Evolutionary conservation across 2,888 invertebrate species (phyloP).

Genomic region (Galerucella calmariensis): DNA sequence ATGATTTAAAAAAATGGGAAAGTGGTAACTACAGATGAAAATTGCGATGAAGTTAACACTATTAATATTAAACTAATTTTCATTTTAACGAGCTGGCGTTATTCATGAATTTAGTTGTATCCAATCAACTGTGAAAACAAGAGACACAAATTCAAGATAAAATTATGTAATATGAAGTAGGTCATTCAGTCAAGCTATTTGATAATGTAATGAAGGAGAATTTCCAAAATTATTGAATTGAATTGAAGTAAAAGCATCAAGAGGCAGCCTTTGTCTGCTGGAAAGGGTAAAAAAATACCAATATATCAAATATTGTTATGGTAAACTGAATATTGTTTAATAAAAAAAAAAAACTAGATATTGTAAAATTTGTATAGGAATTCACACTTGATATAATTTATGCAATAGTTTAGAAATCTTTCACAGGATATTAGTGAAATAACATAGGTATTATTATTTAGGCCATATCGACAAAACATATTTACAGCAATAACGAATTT

Average conservation of each 20-base stretch:
- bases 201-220: neutral
- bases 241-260: too few species aligned
- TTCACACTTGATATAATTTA: neutral
- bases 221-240: neutral
- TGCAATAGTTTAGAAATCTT: neutral
- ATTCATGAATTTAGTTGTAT: neutral
- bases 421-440: conserved; percentile 13
- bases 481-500: conserved; percentile 8
- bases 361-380: too few species aligned
- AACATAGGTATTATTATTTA: neutral
- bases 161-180: conserved; percentile 3
- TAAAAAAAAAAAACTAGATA: too few species aligned
- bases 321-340: too few species aligned
- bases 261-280: too few species aligned
- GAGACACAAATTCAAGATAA: neutral
- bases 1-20: too few species aligned
- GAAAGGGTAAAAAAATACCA: too few species aligned
- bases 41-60: too few species aligned
- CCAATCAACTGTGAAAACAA: neutral
- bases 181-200: neutral
- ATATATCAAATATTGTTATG: too few species aligned
- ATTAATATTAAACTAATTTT: too few species aligned
- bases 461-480: neutral
- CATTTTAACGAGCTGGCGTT: neutral
- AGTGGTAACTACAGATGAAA: too few species aligned